Evolutionary conservation across 1,140 invertebrate species (phyloP).

Genomic region (Pomacea maculata): DNA sequence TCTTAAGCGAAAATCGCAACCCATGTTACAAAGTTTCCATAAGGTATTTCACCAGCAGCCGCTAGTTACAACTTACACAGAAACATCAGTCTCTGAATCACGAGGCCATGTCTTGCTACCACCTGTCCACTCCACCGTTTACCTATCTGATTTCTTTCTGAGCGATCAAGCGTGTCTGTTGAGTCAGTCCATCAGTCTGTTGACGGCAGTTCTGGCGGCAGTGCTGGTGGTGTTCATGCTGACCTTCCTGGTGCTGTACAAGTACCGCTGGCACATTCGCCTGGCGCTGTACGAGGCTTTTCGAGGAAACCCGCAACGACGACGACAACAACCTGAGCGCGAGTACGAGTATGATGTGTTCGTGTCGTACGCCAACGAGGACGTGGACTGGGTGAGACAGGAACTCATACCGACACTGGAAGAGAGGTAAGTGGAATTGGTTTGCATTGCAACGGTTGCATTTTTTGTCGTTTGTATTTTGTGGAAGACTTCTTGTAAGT

Average conservation of each 20-base stretch:
- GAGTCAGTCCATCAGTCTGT: neutral
- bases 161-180: neutral
- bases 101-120: too few species aligned
- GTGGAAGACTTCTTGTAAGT: too few species aligned
- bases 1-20: too few species aligned
- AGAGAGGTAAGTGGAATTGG: neutral
- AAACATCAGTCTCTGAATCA: too few species aligned
- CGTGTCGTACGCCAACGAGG: slow-evolving; percentile 3
- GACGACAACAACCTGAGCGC: too few species aligned
- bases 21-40: too few species aligned
- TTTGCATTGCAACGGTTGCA: too few species aligned
- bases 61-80: too few species aligned
- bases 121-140: too few species aligned
- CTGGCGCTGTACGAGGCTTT: slow-evolving; percentile 17
- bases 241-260: neutral
- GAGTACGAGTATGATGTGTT: neutral
- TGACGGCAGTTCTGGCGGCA: neutral
- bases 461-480: too few species aligned
- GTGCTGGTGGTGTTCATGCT: neutral
- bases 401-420: neutral
- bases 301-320: neutral
- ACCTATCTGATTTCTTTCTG: too few species aligned
- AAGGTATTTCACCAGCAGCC: too few species aligned
- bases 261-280: slow-evolving; percentile 16
- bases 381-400: neutral